These are phyloP conservation scores for Saguinus imperator DNA, from an alignment of 2,113 vertebrate species.

Conservation along the genomic window DNA sequence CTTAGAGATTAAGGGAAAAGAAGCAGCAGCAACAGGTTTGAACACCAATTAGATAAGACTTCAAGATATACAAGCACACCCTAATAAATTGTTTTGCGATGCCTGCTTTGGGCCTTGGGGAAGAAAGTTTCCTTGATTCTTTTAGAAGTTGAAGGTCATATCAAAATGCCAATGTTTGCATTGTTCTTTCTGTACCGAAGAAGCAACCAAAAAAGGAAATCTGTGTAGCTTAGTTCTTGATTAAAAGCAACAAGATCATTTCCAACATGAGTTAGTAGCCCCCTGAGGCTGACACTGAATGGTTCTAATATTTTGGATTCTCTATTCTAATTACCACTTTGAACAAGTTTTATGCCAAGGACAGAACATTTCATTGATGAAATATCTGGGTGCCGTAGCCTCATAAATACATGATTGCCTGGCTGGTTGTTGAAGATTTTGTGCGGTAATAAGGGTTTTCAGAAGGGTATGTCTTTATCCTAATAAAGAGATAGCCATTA, in stretches of 20 bases:
- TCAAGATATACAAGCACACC: not conserved
- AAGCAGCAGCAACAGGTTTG: conserved; percentile 22
- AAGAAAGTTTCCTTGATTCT: conserved; percentile 31
- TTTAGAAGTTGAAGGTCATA: conserved; percentile 28
- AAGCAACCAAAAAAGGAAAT: not conserved
- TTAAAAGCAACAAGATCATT: conserved; percentile 59
- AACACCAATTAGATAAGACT: conserved; percentile 44
- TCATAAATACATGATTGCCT: conserved; percentile 58
- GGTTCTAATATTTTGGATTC: conserved; percentile 28
- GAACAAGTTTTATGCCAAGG: conserved; percentile 48
- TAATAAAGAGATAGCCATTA: conserved; percentile 9
- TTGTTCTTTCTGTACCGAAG: conserved; percentile 18
- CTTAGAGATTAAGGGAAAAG: not conserved
- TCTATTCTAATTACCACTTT: conserved; percentile 54
- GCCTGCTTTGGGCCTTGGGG: not conserved
- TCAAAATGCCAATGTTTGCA: not conserved
- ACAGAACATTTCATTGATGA: not conserved
- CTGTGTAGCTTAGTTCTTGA: conserved; percentile 48
- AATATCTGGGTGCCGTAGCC: conserved; percentile 12
- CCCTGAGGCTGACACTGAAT: conserved; percentile 45
- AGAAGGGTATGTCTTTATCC: conserved; percentile 24
- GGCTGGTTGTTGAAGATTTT: conserved; percentile 14
- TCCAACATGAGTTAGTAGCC: conserved; percentile 49
- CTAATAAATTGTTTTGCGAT: conserved; percentile 25
- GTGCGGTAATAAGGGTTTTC: not conserved